Evolutionary conservation across 2,797 vertebrate species (phyloP).

Genomic region (Parauchenoglanis ngamensis): DNA sequence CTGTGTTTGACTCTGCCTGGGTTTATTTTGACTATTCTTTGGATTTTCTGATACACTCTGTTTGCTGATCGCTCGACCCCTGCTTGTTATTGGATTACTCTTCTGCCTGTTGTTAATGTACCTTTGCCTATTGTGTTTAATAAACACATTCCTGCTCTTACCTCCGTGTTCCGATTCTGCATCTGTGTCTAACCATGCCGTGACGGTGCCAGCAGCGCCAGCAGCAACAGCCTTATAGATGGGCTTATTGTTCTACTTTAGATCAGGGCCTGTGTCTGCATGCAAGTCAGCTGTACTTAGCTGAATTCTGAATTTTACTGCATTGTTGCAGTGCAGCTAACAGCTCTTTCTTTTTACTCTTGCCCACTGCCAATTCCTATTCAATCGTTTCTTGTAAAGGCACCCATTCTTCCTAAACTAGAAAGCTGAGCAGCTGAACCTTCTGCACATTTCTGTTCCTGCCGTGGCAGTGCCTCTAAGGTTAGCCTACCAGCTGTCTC

Average conservation of each 20-base stretch:
- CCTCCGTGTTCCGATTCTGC: too few relatives aligned
- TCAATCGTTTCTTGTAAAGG: background rate
- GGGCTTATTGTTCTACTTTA: background rate
- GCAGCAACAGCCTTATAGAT: background rate
- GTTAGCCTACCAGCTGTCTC: background rate
- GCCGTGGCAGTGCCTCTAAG: background rate
- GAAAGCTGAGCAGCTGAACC: background rate
- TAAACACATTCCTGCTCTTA: too few relatives aligned
- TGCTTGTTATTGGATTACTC: too few relatives aligned
- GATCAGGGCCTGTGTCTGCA: background rate
- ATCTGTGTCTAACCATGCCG: too few relatives aligned
- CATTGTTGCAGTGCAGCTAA: background rate
- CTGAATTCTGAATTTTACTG: background rate
- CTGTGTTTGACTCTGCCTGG: too few relatives aligned
- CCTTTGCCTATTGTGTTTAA: too few relatives aligned
- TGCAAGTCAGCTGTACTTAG: background rate
- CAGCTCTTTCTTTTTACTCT: background rate
- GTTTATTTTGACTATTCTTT: too few relatives aligned
- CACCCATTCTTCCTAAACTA: background rate
- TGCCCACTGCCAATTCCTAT: background rate
- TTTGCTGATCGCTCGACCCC: too few relatives aligned
- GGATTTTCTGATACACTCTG: too few relatives aligned
- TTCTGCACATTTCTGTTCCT: background rate
- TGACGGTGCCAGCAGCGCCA: too few relatives aligned
- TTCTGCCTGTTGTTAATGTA: too few relatives aligned